phyloP scores from a whole-genome alignment of 1,140 invertebrate genomes.

The Drosophila nannoptera region DNA sequence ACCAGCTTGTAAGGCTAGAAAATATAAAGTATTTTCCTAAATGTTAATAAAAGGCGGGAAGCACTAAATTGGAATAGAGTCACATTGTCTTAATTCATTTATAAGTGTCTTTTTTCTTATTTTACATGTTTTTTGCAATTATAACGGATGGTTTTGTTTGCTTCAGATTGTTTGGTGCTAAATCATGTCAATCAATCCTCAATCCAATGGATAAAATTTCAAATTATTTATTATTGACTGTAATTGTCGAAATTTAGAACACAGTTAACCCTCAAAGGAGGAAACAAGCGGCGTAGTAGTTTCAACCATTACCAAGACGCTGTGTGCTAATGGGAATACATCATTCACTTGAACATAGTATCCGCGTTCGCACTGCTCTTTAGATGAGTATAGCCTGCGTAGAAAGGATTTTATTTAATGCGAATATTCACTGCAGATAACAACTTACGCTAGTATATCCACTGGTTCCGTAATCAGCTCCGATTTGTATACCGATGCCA shows the following conservation, averaged over 20 bases:
- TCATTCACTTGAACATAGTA: slow-evolving; percentile 82
- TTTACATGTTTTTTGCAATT: too few species aligned
- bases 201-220: too few species aligned
- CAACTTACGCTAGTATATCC: slow-evolving; percentile 81
- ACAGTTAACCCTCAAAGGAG: slow-evolving; percentile 59
- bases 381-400: slow-evolving; percentile 82
- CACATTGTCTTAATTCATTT: too few species aligned
- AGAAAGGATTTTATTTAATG: background rate
- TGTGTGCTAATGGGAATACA: slow-evolving; percentile 82
- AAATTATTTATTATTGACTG: too few species aligned
- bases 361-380: slow-evolving; percentile 80
- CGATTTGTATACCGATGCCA: slow-evolving; percentile 79
- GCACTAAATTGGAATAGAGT: too few species aligned
- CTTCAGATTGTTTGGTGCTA: too few species aligned
- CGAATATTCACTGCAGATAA: too few species aligned
- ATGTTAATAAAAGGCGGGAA: slow-evolving; percentile 37
- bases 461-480: slow-evolving; percentile 80
- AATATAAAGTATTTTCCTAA: slow-evolving; percentile 59
- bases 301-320: slow-evolving; percentile 83
- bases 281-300: slow-evolving; percentile 82
- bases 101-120: too few species aligned
- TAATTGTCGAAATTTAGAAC: too few species aligned
- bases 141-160: too few species aligned
- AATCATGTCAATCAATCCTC: too few species aligned
- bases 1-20: slow-evolving; percentile 32